A percentile compares a stretch with the other conserved stretches of the same genome.
phyloP scores from a whole-genome alignment of 2,797 vertebrate genomes.

The Numenius phaeopus region DNA sequence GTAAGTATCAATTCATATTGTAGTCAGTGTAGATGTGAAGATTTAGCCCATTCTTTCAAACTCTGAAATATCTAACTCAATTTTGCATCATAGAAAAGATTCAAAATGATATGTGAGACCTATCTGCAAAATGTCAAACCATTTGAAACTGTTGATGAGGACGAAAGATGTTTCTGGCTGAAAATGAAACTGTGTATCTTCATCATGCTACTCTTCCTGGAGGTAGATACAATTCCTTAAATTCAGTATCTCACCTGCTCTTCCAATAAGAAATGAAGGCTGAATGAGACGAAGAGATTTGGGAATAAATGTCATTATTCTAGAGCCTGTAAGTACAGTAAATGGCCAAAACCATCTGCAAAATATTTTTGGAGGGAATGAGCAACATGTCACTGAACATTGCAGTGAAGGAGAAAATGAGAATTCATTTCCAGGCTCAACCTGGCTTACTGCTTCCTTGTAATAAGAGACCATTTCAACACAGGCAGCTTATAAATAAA shows the following conservation, averaged over 20 bases:
- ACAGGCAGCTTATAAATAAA: constrained; percentile 75
- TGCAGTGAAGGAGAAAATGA: constrained; percentile 58
- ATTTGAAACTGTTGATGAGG: background rate
- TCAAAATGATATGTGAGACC: background rate
- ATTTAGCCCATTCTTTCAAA: background rate
- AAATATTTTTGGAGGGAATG: constrained; percentile 69
- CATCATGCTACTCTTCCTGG: background rate
- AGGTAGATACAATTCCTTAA: background rate
- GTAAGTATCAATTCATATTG: background rate
- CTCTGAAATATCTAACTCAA: background rate
- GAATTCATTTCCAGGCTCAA: constrained; percentile 72
- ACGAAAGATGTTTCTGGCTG: background rate
- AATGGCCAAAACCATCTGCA: constrained; percentile 56
- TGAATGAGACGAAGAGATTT: background rate
- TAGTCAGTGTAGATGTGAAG: background rate
- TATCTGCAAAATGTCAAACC: background rate
- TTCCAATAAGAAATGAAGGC: background rate
- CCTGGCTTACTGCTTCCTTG: constrained; percentile 59
- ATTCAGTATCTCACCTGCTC: background rate
- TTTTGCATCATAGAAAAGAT: background rate
- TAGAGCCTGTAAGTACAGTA: constrained; percentile 50
- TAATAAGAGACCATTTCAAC: constrained; percentile 70
- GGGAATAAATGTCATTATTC: constrained; percentile 36
- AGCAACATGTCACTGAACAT: constrained; percentile 31
- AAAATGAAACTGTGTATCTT: background rate